Conservation (phyloP, 2,113 vertebrate species). For the Craseonycteris thonglongyai region DNA sequence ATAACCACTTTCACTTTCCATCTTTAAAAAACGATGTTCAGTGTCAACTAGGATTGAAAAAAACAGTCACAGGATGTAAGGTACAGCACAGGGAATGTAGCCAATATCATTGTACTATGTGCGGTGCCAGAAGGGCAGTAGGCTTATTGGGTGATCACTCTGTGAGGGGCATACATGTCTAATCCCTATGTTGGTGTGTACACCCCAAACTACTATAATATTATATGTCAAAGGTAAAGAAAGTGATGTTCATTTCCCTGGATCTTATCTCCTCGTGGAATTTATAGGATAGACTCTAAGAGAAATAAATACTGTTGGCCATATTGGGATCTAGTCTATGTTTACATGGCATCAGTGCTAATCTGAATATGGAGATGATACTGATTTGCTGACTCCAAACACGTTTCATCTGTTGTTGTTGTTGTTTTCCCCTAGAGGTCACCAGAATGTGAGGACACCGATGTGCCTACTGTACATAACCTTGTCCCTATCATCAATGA, state of each 20-base stretch:
- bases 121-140: too few species aligned
- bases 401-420: constrained; percentile 1
- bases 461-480: constrained; percentile 78
- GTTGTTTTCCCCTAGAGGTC: constrained; percentile 68
- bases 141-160: too few species aligned
- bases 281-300: not conserved
- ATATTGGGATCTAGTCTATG: not conserved
- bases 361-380: not conserved
- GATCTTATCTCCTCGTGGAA: not conserved
- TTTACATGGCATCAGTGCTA: not conserved
- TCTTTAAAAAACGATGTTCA: not conserved
- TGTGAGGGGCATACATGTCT: too few species aligned
- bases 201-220: too few species aligned
- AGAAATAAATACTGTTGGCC: not conserved
- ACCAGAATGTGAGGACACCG: constrained; percentile 69
- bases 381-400: not conserved
- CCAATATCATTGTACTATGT: too few species aligned
- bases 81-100: too few species aligned
- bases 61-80: too few species aligned
- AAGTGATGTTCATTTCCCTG: not conserved
- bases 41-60: too few species aligned
- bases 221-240: too few species aligned
- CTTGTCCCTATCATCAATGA: constrained; percentile 89
- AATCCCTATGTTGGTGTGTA: too few species aligned
- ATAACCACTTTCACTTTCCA: not conserved